Conservation (phyloP, 2,888 invertebrate genomes). For the Dryococelus australis region DNA sequence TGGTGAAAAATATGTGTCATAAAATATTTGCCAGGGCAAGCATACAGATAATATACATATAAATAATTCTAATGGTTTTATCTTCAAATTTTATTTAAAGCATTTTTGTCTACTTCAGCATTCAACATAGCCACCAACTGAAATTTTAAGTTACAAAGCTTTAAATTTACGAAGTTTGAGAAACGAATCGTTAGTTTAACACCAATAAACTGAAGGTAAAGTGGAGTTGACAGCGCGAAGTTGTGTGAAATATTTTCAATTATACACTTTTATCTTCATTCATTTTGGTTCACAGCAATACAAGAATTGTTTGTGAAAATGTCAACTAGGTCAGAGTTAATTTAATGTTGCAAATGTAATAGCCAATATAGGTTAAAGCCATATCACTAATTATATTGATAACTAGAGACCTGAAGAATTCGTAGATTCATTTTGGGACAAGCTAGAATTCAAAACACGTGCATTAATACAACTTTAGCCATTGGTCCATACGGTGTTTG, state of each 20-base stretch:
- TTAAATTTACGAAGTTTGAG: too few species aligned
- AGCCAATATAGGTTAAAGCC: neutral
- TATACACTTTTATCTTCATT: neutral
- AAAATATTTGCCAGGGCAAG: neutral
- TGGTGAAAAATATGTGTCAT: too few species aligned
- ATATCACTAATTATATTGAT: neutral
- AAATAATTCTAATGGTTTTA: neutral
- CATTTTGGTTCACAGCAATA: neutral
- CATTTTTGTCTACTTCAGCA: neutral
- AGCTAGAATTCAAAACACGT: too few species aligned
- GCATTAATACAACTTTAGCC: too few species aligned
- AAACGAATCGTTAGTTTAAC: too few species aligned
- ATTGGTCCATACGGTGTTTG: too few species aligned
- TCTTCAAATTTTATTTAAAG: neutral
- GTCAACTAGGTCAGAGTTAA: neutral
- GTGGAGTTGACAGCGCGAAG: neutral
- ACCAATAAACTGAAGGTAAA: too few species aligned
- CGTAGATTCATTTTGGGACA: too few species aligned
- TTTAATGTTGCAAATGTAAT: neutral
- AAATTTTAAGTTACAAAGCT: too few species aligned
- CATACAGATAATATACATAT: neutral
- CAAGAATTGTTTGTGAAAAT: neutral
- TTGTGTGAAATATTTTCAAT: neutral
- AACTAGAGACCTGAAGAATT: too few species aligned
- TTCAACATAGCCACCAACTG: too few species aligned